These are phyloP conservation scores for Dicentrarchus labrax DNA, from an alignment of 2,113 vertebrate genomes.

Conservation along the genomic window DNA sequence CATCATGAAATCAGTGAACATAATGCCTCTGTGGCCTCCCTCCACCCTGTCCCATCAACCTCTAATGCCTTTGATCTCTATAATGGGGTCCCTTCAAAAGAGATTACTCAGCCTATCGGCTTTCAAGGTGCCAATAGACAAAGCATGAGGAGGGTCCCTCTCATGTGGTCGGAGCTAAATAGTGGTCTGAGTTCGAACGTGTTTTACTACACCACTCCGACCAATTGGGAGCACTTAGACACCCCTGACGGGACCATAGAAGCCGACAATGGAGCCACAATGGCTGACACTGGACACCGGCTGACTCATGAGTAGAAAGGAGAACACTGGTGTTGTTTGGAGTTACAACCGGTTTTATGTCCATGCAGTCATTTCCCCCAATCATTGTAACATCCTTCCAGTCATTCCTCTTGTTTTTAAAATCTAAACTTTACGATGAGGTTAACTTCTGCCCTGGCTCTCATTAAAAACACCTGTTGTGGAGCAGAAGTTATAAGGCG, in stretches of 20 bases:
- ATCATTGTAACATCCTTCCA: slow-evolving; percentile 12
- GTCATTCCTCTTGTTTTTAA: slow-evolving; percentile 21
- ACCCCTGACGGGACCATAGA: slow-evolving; percentile 54
- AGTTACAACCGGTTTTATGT: slow-evolving; percentile 9
- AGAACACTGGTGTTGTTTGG: slow-evolving; percentile 36
- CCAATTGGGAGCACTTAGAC: slow-evolving; percentile 45
- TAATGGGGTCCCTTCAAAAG: slow-evolving; percentile 67
- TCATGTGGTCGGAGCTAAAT: slow-evolving; percentile 62
- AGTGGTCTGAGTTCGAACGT: slow-evolving; percentile 34
- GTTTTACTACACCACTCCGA: slow-evolving; percentile 59
- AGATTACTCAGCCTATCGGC: slow-evolving; percentile 60
- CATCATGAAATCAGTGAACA: slow-evolving; percentile 41
- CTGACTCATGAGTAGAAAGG: slow-evolving; percentile 30
- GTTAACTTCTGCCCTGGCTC: slow-evolving; percentile 20
- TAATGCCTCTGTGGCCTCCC: slow-evolving; percentile 40
- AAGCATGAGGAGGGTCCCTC: slow-evolving; percentile 50
- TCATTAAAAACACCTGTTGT: slow-evolving; percentile 35
- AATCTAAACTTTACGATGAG: slow-evolving; percentile 39
- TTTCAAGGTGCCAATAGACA: slow-evolving; percentile 69
- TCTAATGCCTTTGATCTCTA: slow-evolving; percentile 63
- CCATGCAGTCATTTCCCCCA: not conserved
- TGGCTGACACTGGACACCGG: slow-evolving; percentile 64
- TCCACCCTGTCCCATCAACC: slow-evolving; percentile 29
- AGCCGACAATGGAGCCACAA: slow-evolving; percentile 61
- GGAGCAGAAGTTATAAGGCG: slow-evolving; percentile 58